Conservation (phyloP, 2,113 vertebrate genomes). For the Podilymbus podiceps region DNA sequence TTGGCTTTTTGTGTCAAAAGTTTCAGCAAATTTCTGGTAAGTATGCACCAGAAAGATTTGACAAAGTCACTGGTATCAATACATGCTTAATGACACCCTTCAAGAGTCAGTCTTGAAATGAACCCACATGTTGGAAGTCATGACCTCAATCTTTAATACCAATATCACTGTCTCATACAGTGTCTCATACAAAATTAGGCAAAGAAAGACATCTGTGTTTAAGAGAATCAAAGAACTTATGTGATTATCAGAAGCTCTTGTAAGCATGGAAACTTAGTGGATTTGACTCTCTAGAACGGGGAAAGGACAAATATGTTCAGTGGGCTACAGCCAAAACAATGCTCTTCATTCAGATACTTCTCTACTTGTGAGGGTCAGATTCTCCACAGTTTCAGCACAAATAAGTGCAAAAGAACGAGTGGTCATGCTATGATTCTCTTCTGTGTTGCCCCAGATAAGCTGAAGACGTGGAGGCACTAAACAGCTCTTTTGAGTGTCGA, state of each 20-base stretch:
- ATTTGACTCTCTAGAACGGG: not conserved
- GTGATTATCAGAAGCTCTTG: not conserved
- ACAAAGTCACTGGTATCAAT: not conserved
- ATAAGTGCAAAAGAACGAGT: not conserved
- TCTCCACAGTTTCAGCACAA: not conserved
- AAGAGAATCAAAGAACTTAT: not conserved
- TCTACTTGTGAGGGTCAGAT: not conserved
- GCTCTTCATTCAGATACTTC: not conserved
- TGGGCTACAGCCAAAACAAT: not conserved
- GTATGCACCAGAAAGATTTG: not conserved
- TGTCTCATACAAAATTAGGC: not conserved
- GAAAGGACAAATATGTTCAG: not conserved
- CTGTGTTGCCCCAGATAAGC: not conserved
- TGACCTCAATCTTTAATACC: not conserved
- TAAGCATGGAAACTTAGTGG: not conserved
- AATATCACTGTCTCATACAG: not conserved
- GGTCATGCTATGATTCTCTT: not conserved
- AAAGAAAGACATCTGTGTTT: not conserved
- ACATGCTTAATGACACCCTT: not conserved
- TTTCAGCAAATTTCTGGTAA: not conserved
- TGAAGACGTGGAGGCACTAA: not conserved
- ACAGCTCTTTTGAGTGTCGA: not conserved
- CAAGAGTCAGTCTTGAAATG: not conserved
- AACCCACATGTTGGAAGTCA: not conserved
- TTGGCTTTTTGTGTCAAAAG: not conserved